Evolutionary conservation across 2,888 invertebrate genomes (phyloP).

Genomic region (Autographa gamma): DNA sequence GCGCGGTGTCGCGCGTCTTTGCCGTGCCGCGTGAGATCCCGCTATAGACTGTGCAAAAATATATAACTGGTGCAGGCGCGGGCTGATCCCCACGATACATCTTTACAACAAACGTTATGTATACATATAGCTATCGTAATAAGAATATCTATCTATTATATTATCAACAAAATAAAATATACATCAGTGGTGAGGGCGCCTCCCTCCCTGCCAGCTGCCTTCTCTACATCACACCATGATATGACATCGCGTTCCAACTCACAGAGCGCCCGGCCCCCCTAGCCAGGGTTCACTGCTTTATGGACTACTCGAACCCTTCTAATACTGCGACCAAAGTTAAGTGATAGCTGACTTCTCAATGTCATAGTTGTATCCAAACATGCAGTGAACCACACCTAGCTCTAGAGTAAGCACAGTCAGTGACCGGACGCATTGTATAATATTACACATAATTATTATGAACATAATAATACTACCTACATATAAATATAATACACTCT

Average conservation of each 20-base stretch:
- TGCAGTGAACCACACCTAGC: background rate
- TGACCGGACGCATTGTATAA: conserved; percentile 23
- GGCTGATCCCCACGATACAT: conserved; percentile 56
- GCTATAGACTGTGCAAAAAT: conserved; percentile 80
- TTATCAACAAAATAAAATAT: conserved; percentile 73
- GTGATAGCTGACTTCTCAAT: background rate
- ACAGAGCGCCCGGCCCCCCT: conserved; percentile 1
- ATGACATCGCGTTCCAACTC: conserved; percentile 76
- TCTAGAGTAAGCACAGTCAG: background rate
- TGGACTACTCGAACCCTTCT: background rate
- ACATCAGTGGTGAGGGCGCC: conserved; percentile 36
- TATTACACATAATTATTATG: conserved; percentile 31
- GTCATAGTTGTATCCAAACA: background rate
- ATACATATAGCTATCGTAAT: conserved; percentile 73
- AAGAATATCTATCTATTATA: conserved; percentile 71
- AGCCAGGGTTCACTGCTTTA: background rate
- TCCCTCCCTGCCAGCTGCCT: conserved; percentile 25
- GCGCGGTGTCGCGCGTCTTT: conserved; percentile 23
- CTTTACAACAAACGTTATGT: conserved; percentile 67
- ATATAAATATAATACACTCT: conserved; percentile 45
- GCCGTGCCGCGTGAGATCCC: conserved; percentile 35
- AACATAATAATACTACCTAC: conserved; percentile 41
- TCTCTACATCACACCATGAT: conserved; percentile 82
- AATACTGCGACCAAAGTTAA: background rate
- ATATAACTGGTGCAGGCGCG: conserved; percentile 81